phyloP scores from a whole-genome alignment of 2,888 invertebrate genomes.

The Leucoma salicis region DNA sequence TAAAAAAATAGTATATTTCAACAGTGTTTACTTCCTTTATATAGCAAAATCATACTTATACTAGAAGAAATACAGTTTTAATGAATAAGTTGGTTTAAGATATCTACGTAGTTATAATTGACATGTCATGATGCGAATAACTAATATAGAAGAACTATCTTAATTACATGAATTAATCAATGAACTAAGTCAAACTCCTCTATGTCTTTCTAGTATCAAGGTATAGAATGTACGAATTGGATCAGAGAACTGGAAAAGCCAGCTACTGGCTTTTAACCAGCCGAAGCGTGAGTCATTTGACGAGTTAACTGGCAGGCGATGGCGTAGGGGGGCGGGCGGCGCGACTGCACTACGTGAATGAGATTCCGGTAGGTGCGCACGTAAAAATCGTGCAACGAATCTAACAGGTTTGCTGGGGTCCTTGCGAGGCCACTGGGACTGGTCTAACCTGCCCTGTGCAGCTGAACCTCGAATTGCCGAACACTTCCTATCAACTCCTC shows the following conservation, averaged over 20 bases:
- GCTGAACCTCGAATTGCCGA: constrained; percentile 77
- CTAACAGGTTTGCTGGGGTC: constrained; percentile 82
- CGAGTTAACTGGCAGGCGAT: constrained; percentile 74
- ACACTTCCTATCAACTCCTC: constrained; percentile 72
- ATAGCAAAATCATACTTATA: not conserved
- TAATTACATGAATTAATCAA: constrained; percentile 24
- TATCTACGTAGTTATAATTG: no score
- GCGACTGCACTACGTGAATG: constrained; percentile 76
- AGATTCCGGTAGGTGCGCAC: constrained; percentile 82
- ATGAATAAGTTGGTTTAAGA: no score
- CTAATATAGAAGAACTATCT: not conserved
- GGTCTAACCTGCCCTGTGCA: constrained; percentile 81
- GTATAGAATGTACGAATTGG: constrained; percentile 72
- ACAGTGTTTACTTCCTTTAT: not conserved
- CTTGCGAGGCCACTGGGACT: constrained; percentile 81
- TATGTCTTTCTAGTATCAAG: constrained; percentile 42
- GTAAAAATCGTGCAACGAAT: constrained; percentile 83
- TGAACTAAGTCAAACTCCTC: constrained; percentile 33
- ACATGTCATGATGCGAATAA: not conserved
- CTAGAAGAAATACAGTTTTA: not conserved
- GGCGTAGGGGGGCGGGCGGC: constrained; percentile 51
- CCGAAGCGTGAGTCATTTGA: constrained; percentile 79
- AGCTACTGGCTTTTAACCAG: constrained; percentile 78
- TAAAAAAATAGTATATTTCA: not conserved
- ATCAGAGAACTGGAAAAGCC: constrained; percentile 79